Evolutionary conservation across 2,113 vertebrate genomes (phyloP), one percentile per base, ranked within the genome.

Genomic region (Perognathus longimembris): DNA sequence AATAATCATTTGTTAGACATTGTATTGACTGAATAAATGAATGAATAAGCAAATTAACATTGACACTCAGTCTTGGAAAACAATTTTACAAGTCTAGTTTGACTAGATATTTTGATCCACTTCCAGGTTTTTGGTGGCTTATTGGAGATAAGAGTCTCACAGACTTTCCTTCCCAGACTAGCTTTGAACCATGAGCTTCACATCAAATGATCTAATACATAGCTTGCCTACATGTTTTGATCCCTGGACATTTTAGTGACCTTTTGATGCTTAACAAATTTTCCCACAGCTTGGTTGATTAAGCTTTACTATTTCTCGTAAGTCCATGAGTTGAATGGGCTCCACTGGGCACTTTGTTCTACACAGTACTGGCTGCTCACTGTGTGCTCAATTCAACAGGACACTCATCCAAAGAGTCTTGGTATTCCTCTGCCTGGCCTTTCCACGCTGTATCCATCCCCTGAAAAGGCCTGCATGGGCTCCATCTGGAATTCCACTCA

Each of bases 351-450:
- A 38, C 17, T 42, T 26, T 38, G 40, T 32, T 78, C n/a, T 4
- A 2, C 1, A 0, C 8, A 8, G 38, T 40, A 3, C 7, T 40
- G 32, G n/a, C 36, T 64, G 18, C 6, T 64, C n/a, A 30, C 26
- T 67, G 15, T 8, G 38, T 10, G 22, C 42, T 81, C 7, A n/a
- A 1, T 36, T 40, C 20, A 36, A 11, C 18, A 2, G 8, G 21
- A 42, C 8, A 24, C 32, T 59, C 22, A 30, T 32, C 32, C 57
- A 21, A n/a, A 59, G 1, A 66, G 36, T 21, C 70, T 78, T n/a
- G 10, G 24, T 26, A 24, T 69, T 54, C 36, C 17, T 59, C 36
- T 21, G 24, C 7, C 12, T 6, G 17, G 15, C 50, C 36, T 57
- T 40, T 50, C 54, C 1, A 5, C 9, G 20, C 14, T 1, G 0